Evolutionary conservation across 2,797 vertebrate genomes (phyloP).

Genomic region (Oophaga sylvatica): DNA sequence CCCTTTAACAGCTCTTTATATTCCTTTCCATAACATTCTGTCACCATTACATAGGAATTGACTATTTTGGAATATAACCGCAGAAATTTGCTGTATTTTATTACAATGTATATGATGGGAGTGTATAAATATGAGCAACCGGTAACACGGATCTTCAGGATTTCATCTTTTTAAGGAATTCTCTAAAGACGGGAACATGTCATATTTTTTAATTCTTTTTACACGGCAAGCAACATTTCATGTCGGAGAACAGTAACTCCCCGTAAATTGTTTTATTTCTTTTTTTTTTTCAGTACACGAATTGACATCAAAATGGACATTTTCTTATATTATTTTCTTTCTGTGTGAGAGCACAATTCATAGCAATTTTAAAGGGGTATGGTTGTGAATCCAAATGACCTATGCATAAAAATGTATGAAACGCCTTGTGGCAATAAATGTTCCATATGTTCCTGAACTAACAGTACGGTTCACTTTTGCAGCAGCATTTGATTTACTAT

Average conservation of each 20-base stretch:
- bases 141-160: constrained; percentile 71
- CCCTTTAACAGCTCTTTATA: constrained; percentile 82
- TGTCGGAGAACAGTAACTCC: neutral
- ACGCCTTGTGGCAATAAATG: constrained; percentile 34
- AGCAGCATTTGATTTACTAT: constrained; percentile 14
- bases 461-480: constrained; percentile 28
- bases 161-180: constrained; percentile 66
- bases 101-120: constrained; percentile 76
- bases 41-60: constrained; percentile 79
- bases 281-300: neutral
- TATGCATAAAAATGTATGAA: constrained; percentile 32
- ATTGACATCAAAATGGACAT: neutral
- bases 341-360: constrained; percentile 49
- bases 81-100: constrained; percentile 80
- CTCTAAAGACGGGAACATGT: constrained; percentile 41
- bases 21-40: constrained; percentile 77
- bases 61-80: constrained; percentile 78
- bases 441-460: constrained; percentile 22
- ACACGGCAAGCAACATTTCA: constrained; percentile 44
- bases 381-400: constrained; percentile 29
- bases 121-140: constrained; percentile 74
- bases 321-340: neutral
- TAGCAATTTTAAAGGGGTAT: constrained; percentile 10
- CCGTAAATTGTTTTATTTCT: neutral
- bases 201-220: neutral